phyloP scores from a whole-genome alignment of 2,888 invertebrate genomes.

The Cephus runcator region DNA sequence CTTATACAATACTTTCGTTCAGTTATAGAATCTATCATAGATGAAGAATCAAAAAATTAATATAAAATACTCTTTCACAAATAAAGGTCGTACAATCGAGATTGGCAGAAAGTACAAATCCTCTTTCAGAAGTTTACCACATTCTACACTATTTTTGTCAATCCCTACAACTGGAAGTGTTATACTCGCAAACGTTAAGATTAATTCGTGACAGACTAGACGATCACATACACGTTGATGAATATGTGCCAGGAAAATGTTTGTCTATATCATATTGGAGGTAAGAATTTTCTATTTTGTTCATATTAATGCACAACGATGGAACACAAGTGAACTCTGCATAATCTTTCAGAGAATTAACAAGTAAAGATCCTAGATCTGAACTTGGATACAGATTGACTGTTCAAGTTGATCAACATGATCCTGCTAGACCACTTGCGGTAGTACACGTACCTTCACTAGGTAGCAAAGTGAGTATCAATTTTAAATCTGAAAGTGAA shows the following conservation, averaged over 20 bases:
- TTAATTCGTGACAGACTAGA: slow-evolving; percentile 89
- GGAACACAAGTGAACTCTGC: neutral
- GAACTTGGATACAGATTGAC: slow-evolving; percentile 90
- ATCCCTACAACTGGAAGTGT: slow-evolving; percentile 84
- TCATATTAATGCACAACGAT: neutral
- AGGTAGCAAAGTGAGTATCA: slow-evolving; percentile 73
- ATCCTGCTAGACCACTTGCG: slow-evolving; percentile 80
- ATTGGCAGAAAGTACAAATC: slow-evolving; percentile 81
- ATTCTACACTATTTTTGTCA: slow-evolving; percentile 94
- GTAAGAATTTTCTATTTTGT: slow-evolving; percentile 58
- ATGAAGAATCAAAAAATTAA: neutral
- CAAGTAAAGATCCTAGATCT: slow-evolving; percentile 78
- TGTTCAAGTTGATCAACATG: slow-evolving; percentile 86
- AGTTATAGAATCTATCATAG: neutral
- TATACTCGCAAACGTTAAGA: slow-evolving; percentile 89
- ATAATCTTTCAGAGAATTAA: slow-evolving; percentile 67
- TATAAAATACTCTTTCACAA: neutral
- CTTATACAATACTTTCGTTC: neutral
- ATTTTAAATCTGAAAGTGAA: slow-evolving; percentile 61
- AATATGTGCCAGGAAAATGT: slow-evolving; percentile 89
- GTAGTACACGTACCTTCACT: slow-evolving; percentile 76
- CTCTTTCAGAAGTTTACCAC: slow-evolving; percentile 84
- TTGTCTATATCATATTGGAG: slow-evolving; percentile 97
- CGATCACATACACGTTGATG: slow-evolving; percentile 89
- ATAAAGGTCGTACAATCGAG: slow-evolving; percentile 84